Percentiles rank a stretch among this genome's conserved stretches.
phyloP scores from a whole-genome alignment of 2,797 vertebrate genomes.

The Cyclura pinguis region DNA sequence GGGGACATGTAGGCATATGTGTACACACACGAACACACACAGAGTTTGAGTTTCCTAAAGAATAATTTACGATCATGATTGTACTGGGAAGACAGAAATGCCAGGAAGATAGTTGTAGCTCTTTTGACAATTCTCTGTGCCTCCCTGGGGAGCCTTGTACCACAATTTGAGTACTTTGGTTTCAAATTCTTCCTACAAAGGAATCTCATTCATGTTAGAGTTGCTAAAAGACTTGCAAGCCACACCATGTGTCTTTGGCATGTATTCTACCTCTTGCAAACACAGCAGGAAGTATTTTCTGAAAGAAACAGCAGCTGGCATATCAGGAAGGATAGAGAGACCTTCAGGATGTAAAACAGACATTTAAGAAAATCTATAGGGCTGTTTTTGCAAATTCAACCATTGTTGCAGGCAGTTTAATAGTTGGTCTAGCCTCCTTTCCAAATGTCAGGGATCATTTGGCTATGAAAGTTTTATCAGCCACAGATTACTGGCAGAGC shows the following conservation, averaged over 20 bases:
- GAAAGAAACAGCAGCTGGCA: neutral
- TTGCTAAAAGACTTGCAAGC: neutral
- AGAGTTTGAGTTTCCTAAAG: neutral
- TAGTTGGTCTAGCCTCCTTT: neutral
- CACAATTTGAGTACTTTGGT: neutral
- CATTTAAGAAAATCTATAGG: slow-evolving; percentile 14
- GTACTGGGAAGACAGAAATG: neutral
- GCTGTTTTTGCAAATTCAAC: slow-evolving; percentile 1
- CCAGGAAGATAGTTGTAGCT: neutral
- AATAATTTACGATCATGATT: neutral
- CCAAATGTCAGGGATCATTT: neutral
- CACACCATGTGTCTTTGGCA: neutral
- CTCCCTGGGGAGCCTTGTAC: neutral
- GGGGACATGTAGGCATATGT: no score
- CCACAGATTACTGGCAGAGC: no score
- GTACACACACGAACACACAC: no score
- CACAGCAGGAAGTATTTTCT: slow-evolving; percentile 4
- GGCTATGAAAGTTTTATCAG: neutral
- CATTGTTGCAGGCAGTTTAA: neutral
- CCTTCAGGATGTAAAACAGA: slow-evolving; percentile 5
- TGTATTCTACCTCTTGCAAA: neutral
- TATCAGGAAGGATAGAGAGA: slow-evolving; percentile 9
- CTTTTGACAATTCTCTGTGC: neutral
- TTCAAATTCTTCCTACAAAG: neutral
- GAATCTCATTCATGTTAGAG: neutral